These are phyloP conservation scores for Thaumatotibia leucotreta DNA, from an alignment of 1,140 invertebrate genomes.

Conservation along the genomic window DNA sequence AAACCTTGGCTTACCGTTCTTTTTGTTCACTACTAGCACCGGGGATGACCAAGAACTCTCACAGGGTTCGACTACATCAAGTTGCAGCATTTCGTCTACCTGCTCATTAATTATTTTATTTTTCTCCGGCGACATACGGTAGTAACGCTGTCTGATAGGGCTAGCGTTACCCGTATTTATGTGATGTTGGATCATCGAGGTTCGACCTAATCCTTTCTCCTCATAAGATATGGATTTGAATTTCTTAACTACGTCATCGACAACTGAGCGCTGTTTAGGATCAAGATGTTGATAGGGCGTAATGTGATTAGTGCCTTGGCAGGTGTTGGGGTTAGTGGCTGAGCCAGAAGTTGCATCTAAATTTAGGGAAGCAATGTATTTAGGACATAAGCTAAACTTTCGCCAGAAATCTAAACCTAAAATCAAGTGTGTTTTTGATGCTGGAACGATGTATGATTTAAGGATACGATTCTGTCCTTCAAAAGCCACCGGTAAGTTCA, in stretches of 20 bases:
- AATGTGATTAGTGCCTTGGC: not conserved
- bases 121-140: slow-evolving; percentile 29
- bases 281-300: not conserved
- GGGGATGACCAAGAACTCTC: no score
- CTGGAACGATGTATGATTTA: slow-evolving; percentile 19
- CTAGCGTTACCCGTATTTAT: slow-evolving; percentile 28
- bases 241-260: not conserved
- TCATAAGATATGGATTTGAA: not conserved
- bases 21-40: slow-evolving; percentile 16
- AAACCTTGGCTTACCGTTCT: slow-evolving; percentile 20
- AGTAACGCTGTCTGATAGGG: slow-evolving; percentile 32
- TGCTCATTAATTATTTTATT: slow-evolving; percentile 15
- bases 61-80: no score
- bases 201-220: slow-evolving; percentile 2
- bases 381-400: slow-evolving; percentile 12
- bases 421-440: slow-evolving; percentile 15
- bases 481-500: not conserved
- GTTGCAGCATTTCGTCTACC: no score
- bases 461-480: not conserved
- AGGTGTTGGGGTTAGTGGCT: no score
- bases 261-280: not conserved
- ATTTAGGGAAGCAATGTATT: slow-evolving; percentile 9
- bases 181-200: slow-evolving; percentile 14
- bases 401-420: slow-evolving; percentile 27
- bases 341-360: not conserved